Base-by-base conservation (phyloP, 2,888 invertebrate species). In the Dorcus parallelipipedus region DNA sequence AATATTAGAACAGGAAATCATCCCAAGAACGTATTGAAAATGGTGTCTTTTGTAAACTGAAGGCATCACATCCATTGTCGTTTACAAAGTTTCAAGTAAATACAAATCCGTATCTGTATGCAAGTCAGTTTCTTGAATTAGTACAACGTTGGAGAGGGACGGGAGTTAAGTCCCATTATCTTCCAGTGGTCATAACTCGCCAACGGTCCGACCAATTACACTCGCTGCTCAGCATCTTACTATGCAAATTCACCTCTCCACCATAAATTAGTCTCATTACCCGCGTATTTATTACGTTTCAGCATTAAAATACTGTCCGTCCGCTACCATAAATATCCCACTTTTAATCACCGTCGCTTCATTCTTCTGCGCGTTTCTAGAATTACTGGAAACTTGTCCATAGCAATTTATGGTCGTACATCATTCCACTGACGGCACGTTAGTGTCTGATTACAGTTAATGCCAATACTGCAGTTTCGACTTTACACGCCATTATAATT, bases 231-330 rank as follows among this genome's bases (percentile, higher is more conserved):
- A 56, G 54, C 62, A 60, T 64, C 63, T 66, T 64, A 64, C 64
- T 64, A 73, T 72, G 71, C 72, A 73, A 71, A 72, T 73, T 64
- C 66, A 52, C 63, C 59, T 67, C 66, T 65, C 65, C 65, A 64
- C 69, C 68, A 73, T 73, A 73, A 72, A 72, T 73, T 73, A 71
- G 69, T 66, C 72, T 73, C 72, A 72, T 73, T 73, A 73, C 69
- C 59, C 59, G 58, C 59, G 66, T 72, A 73, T 73, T 73, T 73
- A 72, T 72, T 73, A 67, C 71, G 60, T 66, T 67, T 68, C 66
- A 62, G 56, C 65, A 64, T 66, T 68, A 68, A 68, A 65, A 69
- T 69, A 69, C 64, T 59, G 61, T 40, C 62, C 52, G 60, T 48
- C 51, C 54, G 59, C 54, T 57, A 57, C 58, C 58, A 65, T 67